Evolutionary conservation across 2,797 vertebrate species (phyloP).

Genomic region (Myotis vivesi): DNA sequence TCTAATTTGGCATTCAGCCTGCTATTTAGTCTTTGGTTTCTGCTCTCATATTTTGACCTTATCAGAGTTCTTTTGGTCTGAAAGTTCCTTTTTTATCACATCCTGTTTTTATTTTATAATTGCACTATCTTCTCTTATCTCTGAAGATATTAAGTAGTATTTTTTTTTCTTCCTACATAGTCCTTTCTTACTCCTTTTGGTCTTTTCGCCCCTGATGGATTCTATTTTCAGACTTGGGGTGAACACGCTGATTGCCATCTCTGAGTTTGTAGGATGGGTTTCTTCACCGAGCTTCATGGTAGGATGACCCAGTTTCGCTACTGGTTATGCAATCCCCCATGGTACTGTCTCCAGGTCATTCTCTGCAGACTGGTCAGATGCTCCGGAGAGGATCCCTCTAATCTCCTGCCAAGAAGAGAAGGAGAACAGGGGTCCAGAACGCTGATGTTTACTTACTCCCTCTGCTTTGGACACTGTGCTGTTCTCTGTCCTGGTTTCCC

Average conservation of each 20-base stretch:
- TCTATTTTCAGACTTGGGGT: slow-evolving; percentile 6
- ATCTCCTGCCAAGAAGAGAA: background rate
- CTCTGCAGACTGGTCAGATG: background rate
- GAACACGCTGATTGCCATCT: background rate
- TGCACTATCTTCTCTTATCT: background rate
- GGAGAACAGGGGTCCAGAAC: background rate
- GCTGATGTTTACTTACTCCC: background rate
- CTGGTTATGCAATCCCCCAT: background rate
- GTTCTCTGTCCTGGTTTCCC: background rate
- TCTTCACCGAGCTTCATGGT: background rate
- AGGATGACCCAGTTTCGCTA: background rate
- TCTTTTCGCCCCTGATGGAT: background rate
- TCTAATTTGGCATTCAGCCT: background rate
- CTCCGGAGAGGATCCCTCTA: background rate
- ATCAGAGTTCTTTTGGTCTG: background rate
- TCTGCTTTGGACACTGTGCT: background rate
- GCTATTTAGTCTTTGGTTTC: slow-evolving; percentile 1
- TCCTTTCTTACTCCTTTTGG: background rate
- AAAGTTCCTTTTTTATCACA: background rate
- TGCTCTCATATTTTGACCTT: slow-evolving; percentile 10
- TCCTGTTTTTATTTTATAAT: background rate
- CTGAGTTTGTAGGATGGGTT: background rate
- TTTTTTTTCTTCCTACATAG: background rate
- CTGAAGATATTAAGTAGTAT: background rate
- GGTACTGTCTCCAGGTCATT: background rate